Conservation (phyloP, 2,797 vertebrate genomes). For the Argyrosomus regius region DNA sequence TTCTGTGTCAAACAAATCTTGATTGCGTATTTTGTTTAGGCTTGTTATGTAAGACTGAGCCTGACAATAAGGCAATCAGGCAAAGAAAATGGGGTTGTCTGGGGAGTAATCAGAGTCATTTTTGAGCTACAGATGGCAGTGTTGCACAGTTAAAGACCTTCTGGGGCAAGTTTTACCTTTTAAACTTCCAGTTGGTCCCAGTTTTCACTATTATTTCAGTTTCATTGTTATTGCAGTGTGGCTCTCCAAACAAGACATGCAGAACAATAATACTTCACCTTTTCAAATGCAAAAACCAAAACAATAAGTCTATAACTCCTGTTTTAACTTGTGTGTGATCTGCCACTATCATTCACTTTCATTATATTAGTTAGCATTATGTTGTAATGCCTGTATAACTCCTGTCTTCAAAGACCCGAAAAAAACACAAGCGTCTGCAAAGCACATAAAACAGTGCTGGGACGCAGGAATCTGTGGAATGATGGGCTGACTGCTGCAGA, state of each 20-base stretch:
- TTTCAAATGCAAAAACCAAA: background rate
- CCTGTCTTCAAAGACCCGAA: constrained; percentile 29
- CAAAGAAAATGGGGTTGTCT: constrained; percentile 16
- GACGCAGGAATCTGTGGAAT: constrained; percentile 76
- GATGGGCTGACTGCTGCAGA: constrained; percentile 71
- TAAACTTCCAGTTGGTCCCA: constrained; percentile 20
- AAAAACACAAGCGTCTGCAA: constrained; percentile 20
- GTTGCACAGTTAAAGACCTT: constrained; percentile 54
- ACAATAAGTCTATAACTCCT: no score
- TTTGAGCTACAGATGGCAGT: constrained; percentile 73
- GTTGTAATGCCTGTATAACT: constrained; percentile 1
- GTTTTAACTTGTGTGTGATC: no score
- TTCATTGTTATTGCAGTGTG: constrained; percentile 22
- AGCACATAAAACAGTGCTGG: constrained; percentile 63
- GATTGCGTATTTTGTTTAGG: constrained; percentile 56
- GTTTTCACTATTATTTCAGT: constrained; percentile 16
- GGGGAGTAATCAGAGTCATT: constrained; percentile 15
- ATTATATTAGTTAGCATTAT: constrained; percentile 23
- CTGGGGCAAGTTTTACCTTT: background rate
- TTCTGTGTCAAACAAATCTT: constrained; percentile 61
- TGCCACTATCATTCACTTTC: background rate
- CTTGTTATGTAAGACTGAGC: constrained; percentile 49
- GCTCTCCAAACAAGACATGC: background rate
- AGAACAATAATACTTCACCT: background rate
- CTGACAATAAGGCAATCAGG: constrained; percentile 34